Base-by-base conservation (phyloP, 1,140 invertebrate species). In the Leguminivora glycinivorella region DNA sequence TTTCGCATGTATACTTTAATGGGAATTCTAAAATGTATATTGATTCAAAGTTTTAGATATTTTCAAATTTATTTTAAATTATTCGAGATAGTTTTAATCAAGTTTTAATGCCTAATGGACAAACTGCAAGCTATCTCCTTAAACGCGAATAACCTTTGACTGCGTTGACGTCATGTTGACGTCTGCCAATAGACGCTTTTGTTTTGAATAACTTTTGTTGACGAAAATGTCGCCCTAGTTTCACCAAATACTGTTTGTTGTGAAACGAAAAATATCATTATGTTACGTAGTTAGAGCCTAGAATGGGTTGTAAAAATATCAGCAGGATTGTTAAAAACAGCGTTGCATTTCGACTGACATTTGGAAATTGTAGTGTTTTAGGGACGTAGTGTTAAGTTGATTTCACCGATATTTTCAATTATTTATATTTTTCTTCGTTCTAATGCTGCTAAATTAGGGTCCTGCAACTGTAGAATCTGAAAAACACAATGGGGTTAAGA, bases 401-500 rank as follows among this genome's bases (percentile, higher is more conserved):
- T 63, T 63, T 29, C 58, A 29, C 58, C 12, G 58, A 63, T n/a
- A 17, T 29, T 63, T 29, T 63, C 25, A 63, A 31, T 63, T 63
- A 34, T 63, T 63, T 17, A 34, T 63, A 26, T 7, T 63, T 63
- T 29, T 31, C 29, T 29, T 29, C 25, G n/a, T 63, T 63, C 17
- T 22, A 12, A 67, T 67, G 47, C 34, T 5, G 29, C n/a, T 52
- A 69, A 56, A 52, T 26, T 69, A 69, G 10, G 34, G 34, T 43
- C 40, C 47, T 56, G 26, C 12, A 66, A 72, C 12, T 7, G 10
- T 67, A 68, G 66, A 26, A 68, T 38, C 67, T 40, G 22, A 22
- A 22, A 58, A 9, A 24, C 68, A 77, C 7, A 70, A 88, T 88
- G 85, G 72, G 70, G 19, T 67, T 75, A 19, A 82, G 81, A 83